These are phyloP conservation scores for Pitta sordida DNA, from an alignment of 2,113 vertebrate species.

Conservation along the genomic window DNA sequence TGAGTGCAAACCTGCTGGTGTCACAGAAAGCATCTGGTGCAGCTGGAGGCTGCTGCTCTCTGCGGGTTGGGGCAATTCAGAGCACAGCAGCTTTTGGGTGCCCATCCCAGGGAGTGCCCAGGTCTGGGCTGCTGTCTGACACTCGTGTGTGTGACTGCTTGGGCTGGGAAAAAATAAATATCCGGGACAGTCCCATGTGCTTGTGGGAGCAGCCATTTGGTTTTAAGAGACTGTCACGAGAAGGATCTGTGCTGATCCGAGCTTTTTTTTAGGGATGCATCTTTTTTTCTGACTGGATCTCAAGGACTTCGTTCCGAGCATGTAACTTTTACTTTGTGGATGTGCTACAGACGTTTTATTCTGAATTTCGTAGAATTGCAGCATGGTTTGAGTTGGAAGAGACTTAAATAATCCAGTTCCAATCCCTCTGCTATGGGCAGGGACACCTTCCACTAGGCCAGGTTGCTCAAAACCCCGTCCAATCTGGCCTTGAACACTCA, in stretches of 20 bases:
- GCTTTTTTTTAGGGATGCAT: neutral
- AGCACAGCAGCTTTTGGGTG: neutral
- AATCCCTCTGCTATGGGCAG: accelerated
- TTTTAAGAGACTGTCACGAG: neutral
- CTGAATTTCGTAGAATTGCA: neutral
- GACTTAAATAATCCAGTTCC: neutral
- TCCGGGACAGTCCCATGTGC: neutral
- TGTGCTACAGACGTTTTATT: neutral
- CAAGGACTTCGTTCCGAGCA: neutral
- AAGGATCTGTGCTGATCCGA: neutral
- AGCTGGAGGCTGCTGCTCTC: neutral
- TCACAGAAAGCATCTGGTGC: neutral
- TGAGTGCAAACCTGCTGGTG: neutral
- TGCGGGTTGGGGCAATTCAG: accelerated
- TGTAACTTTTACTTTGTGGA: neutral
- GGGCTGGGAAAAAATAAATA: neutral
- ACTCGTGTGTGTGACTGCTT: neutral
- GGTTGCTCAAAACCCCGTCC: neutral
- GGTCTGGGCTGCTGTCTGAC: neutral
- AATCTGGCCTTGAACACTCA: neutral
- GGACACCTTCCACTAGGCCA: neutral
- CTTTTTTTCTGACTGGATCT: neutral
- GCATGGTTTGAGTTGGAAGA: neutral
- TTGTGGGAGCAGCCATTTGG: neutral
- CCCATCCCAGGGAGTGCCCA: accelerated